phyloP scores from a whole-genome alignment of 2,888 invertebrate genomes.

The Epinotia nisella region DNA sequence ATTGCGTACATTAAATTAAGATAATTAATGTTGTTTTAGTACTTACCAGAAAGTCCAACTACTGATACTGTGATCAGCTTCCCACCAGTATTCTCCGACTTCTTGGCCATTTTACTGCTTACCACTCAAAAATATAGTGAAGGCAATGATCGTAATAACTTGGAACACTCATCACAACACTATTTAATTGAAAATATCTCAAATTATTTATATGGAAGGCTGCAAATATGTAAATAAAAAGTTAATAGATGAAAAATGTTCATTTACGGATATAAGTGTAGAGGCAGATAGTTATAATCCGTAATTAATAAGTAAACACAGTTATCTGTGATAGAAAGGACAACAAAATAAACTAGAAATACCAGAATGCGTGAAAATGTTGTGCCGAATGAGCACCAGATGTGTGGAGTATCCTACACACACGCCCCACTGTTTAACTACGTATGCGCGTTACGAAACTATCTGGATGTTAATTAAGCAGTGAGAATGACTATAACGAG shows the following conservation, averaged over 20 bases:
- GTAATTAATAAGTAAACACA: conserved; percentile 1
- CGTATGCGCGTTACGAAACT: conserved; percentile 42
- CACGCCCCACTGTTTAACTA: conserved; percentile 58
- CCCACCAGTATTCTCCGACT: conserved; percentile 87
- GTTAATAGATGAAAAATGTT: conserved; percentile 7
- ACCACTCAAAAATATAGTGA: conserved; percentile 64
- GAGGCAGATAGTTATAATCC: not conserved
- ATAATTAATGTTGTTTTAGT: not conserved
- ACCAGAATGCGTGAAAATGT: conserved; percentile 54
- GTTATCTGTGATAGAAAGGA: not conserved
- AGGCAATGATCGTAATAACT: conserved; percentile 61
- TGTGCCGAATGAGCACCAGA: conserved; percentile 62
- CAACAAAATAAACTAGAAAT: conserved; percentile 35
- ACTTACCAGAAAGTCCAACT: conserved; percentile 92
- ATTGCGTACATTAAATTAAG: not conserved
- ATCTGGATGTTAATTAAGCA: conserved; percentile 45
- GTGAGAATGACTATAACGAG: conserved; percentile 52
- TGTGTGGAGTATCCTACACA: conserved; percentile 63
- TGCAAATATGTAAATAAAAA: conserved; percentile 53
- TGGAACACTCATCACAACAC: conserved; percentile 76
- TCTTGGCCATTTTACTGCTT: conserved; percentile 87
- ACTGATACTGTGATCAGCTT: conserved; percentile 93
- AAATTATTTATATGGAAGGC: conserved; percentile 43
- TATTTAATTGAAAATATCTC: conserved; percentile 49
- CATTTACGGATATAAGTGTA: conserved; percentile 4